Evolutionary conservation across 2,888 invertebrate species (phyloP), one percentile per base, ranked within the genome.

Genomic region (Sphecodes monilicornis): DNA sequence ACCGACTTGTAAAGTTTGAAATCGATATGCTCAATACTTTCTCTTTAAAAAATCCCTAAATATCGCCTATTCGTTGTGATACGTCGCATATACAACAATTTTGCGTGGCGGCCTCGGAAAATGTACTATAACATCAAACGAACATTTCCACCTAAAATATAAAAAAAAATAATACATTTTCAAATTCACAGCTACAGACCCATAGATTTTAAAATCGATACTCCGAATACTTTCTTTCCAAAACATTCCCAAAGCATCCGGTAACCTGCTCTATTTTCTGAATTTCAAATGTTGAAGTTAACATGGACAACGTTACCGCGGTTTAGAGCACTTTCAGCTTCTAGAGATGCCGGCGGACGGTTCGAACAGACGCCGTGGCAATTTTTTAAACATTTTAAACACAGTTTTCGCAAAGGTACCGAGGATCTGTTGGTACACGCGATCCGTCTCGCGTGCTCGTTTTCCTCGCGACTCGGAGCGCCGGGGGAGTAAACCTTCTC

Each of bases 391-490:
- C 64, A 64, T 32, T 32, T 64, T 64, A 64, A 32, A 29, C 64
- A 32, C 8, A 3, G 10, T 64, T 64, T 64, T 32, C 32, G 18
- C 32, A 10, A 29, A 10, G 18, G 64, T 29, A 22, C 8, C 64
- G 3, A 10, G 16, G 54, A 54, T 41, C 13, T 22, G 16, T 41
- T 16, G 26, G 60, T 32, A n/a, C 78, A 68, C 77, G 71, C 54
- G 71, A 54, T n/a, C 13, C 8, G 71, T 22, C 70, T 80, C 76
- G 76, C 80, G 76, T 80, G 76, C 46, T 22, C 16, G 71, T 13
- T 70, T 36, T 46, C 41, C 36, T 11, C 60, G 43, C 50, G 41
- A 50, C 66, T 39, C 39, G 29, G 16, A 29, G 32, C 26, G 29
- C 18, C 39, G 50, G 41, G 76, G 68, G 54, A 73, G 60, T 57